These are phyloP conservation scores for Pachyrhynchus sulphureomaculatus DNA, from an alignment of 1,140 invertebrate genomes.

Conservation along the genomic window DNA sequence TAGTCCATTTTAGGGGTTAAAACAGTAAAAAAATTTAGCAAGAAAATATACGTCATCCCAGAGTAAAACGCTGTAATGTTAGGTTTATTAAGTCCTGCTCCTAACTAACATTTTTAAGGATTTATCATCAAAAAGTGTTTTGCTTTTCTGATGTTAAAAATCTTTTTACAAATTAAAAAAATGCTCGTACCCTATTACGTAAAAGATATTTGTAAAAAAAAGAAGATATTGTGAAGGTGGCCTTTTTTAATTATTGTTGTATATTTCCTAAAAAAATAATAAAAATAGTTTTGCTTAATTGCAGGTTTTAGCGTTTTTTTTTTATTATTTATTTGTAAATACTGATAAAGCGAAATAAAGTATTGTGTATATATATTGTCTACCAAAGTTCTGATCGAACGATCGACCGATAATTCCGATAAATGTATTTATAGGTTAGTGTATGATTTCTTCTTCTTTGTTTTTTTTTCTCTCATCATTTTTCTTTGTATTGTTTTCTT, in stretches of 20 bases:
- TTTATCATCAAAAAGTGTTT: too few species aligned
- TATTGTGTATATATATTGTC: conserved; percentile 34
- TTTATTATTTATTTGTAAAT: conserved; percentile 37
- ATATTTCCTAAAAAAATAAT: conserved; percentile 23
- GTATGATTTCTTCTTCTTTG: conserved; percentile 7
- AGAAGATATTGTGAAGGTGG: conserved; percentile 31
- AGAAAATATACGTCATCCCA: too few species aligned
- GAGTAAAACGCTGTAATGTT: too few species aligned
- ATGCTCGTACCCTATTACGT: background rate
- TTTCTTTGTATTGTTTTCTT: background rate
- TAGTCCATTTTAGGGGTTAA: conserved; percentile 1
- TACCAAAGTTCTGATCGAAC: conserved; percentile 37
- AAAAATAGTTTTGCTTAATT: background rate
- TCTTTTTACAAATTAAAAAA: background rate
- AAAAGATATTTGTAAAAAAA: conserved; percentile 16
- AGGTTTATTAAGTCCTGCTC: too few species aligned
- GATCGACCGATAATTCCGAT: conserved; percentile 29
- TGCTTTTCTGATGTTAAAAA: conserved; percentile 5
- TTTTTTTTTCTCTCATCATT: background rate
- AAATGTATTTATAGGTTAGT: conserved; percentile 20
- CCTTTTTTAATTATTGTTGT: conserved; percentile 26
- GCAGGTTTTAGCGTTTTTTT: conserved; percentile 8
- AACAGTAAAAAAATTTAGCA: too few species aligned
- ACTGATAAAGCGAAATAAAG: conserved; percentile 19
- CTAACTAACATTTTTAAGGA: too few species aligned